Percentiles rank a stretch among this genome's conserved stretches.
Evolutionary conservation across 2,888 invertebrate genomes (phyloP).

Genomic region (Callyntrura sp.): DNA sequence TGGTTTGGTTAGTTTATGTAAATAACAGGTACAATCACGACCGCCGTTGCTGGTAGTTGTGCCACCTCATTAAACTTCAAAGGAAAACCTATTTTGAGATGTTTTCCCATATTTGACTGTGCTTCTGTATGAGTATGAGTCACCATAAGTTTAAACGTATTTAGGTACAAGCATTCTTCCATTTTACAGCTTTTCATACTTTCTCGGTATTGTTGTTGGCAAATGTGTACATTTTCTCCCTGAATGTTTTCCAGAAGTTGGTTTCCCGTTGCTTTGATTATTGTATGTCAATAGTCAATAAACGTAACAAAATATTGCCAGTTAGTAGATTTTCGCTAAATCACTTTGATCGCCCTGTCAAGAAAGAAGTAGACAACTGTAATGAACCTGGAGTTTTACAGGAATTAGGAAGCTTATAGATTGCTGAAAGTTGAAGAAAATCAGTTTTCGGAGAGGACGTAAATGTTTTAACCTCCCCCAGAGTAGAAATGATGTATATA

Average conservation of each 20-base stretch:
- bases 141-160: no score
- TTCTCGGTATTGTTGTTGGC: no score
- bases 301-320: constrained; percentile 48
- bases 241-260: no score
- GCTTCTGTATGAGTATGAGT: no score
- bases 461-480: constrained; percentile 41
- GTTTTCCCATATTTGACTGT: not conserved
- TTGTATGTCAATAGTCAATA: no score
- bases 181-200: no score
- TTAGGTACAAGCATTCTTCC: no score
- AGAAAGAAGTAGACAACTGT: constrained; percentile 26
- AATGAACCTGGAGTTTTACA: constrained; percentile 45
- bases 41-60: not conserved
- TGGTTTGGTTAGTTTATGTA: no score
- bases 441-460: constrained; percentile 29
- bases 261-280: constrained; percentile 67
- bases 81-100: no score
- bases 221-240: no score
- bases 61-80: not conserved
- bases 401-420: constrained; percentile 22
- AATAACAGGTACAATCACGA: no score
- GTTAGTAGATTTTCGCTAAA: constrained; percentile 46
- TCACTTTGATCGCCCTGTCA: constrained; percentile 71
- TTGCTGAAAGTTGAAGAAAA: constrained; percentile 25
- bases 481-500: no score